Evolutionary conservation across 30 jellyfish, hydroid and myxozoan genomes (phyloP), one percentile per base, ranked within the genome.

Genomic region (Aurelia aurita): DNA sequence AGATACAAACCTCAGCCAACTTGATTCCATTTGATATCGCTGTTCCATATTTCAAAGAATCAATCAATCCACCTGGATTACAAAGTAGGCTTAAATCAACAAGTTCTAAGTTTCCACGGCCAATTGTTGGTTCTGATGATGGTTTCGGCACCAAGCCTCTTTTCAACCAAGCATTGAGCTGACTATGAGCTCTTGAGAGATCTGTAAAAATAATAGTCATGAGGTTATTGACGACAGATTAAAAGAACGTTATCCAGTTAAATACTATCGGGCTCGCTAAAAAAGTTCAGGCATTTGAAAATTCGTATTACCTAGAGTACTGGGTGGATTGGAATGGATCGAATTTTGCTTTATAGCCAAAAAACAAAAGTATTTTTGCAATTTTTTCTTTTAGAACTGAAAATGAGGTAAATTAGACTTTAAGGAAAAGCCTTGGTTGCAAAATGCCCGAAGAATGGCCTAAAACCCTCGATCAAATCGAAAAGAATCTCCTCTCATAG

Each of bases 61-160:
- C 58, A 4, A 83, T 60, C 53, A 83, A 72, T 14, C 84, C 93
- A 21, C 49, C 28, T 22, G 93, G 93, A 63, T 83, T 83, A 69
- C 58, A 61, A 44, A 83, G 87, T 44, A 83, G 64, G 44, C 83
- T 70, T 60, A 83, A 34, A 44, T 83, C 93, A 29, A 83, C 76
- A 3, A 65, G 71, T 13, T 83, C 93, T 15, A 71, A 64, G 0
- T 49, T 18, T 12, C 93, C 93, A 53, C 72, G 77, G 0, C 93
- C 87, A 44, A 70, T 70, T 4, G 93, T 83, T 18, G 87, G 93
- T 63, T 83, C 93, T 0, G 93, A 34, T 32, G 61, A 28, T 15
- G 87, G 93, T 13, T 47, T 27, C 25, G 93, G 93, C 45, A 83
- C 81, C 11, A 74, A 13, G 11, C 93, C 93, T 18, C 65, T 46